Evolutionary conservation across 2,113 vertebrate genomes (phyloP).

Genomic region (Nibea coibor): DNA sequence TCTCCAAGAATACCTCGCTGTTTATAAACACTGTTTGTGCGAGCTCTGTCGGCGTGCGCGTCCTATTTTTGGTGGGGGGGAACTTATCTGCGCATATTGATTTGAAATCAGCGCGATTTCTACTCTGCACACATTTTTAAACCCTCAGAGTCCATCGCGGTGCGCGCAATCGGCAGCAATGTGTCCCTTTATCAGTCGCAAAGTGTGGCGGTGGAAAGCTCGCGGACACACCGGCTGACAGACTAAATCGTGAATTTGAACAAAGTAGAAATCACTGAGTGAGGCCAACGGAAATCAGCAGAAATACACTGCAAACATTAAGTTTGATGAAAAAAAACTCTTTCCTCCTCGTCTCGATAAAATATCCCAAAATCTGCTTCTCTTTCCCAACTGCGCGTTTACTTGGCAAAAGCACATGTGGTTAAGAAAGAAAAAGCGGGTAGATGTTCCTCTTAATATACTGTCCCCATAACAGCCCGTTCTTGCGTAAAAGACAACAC

Average conservation of each 20-base stretch:
- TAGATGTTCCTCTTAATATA: background rate
- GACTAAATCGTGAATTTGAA: background rate
- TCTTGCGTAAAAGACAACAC: slow-evolving; percentile 26
- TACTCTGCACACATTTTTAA: slow-evolving; percentile 30
- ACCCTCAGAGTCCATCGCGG: slow-evolving; percentile 57
- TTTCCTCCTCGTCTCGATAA: slow-evolving; percentile 25
- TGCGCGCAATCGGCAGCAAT: slow-evolving; percentile 18
- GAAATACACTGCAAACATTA: background rate
- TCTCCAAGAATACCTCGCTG: slow-evolving; percentile 51
- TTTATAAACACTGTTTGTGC: background rate
- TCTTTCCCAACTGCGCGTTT: slow-evolving; percentile 1
- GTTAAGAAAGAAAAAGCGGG: background rate
- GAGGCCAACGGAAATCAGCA: background rate
- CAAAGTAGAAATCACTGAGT: slow-evolving; percentile 1
- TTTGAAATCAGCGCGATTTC: slow-evolving; percentile 22
- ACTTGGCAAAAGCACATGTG: slow-evolving; percentile 28
- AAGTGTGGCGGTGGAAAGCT: slow-evolving; percentile 5
- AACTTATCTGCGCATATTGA: background rate
- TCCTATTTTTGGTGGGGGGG: background rate
- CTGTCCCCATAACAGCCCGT: slow-evolving; percentile 25
- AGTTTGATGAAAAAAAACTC: slow-evolving; percentile 24
- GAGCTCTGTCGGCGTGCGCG: background rate
- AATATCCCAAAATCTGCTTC: slow-evolving; percentile 41
- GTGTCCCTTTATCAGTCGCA: slow-evolving; percentile 25
- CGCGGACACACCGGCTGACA: background rate